Percentiles rank a stretch among this genome's conserved stretches.
phyloP scores from a whole-genome alignment of 2,888 invertebrate genomes.

The Blomia tropicalis region DNA sequence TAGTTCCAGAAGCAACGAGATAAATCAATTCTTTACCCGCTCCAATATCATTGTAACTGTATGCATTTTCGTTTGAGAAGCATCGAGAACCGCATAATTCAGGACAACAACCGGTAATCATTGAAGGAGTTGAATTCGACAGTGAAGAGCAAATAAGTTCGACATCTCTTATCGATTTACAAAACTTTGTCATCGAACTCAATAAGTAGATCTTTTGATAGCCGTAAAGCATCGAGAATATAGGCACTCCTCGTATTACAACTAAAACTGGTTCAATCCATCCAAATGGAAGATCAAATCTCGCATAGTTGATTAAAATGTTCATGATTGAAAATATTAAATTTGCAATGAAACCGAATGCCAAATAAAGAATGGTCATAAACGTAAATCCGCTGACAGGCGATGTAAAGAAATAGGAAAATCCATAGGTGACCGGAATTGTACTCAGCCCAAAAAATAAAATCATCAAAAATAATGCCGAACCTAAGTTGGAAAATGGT shows the following conservation, averaged over 20 bases:
- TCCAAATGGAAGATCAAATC: background rate
- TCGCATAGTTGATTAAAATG: background rate
- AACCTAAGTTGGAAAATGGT: slow-evolving; percentile 17
- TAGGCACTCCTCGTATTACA: background rate
- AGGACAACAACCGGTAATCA: slow-evolving; percentile 14
- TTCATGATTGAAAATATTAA: background rate
- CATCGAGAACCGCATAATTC: background rate
- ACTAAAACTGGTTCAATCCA: background rate
- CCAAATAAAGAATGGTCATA: slow-evolving; percentile 22
- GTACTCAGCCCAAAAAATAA: slow-evolving; percentile 28
- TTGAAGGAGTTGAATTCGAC: background rate
- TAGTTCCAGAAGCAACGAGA: background rate
- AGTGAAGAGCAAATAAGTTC: background rate
- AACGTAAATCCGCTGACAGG: slow-evolving; percentile 27
- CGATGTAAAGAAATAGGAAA: slow-evolving; percentile 26
- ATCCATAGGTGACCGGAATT: slow-evolving; percentile 29
- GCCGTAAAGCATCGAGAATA: slow-evolving; percentile 21
- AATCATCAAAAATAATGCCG: slow-evolving; percentile 27
- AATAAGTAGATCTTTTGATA: slow-evolving; percentile 19
- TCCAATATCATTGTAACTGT: background rate
- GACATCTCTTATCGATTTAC: background rate
- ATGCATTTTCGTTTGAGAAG: background rate
- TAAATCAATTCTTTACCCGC: slow-evolving; percentile 10
- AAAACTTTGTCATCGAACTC: background rate
- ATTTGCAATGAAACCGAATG: slow-evolving; percentile 22